Percentiles rank a stretch among this genome's conserved stretches.
These are phyloP conservation scores for Agonum fuliginosum DNA, from an alignment of 2,888 invertebrate species.

Conservation along the genomic window DNA sequence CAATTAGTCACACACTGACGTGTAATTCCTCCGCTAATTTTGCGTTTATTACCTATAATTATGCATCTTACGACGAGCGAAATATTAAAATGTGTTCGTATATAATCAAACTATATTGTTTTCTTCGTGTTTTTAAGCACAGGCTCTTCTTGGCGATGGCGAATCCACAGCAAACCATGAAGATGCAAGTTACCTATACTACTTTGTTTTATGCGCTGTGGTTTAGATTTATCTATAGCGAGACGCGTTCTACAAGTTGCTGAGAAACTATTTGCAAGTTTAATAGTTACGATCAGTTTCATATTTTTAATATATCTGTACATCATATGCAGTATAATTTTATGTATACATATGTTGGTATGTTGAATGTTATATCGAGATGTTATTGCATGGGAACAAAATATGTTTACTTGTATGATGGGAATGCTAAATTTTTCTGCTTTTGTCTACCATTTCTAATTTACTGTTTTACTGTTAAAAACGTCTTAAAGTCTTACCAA, in stretches of 20 bases:
- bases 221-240: conserved; percentile 18
- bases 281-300: conserved; percentile 18
- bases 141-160: neutral
- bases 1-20: conserved; percentile 59
- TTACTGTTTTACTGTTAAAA: too few species aligned
- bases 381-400: too few species aligned
- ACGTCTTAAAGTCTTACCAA: too few species aligned
- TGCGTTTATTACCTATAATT: conserved; percentile 60
- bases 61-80: conserved; percentile 56
- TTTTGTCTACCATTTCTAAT: too few species aligned
- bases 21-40: conserved; percentile 57
- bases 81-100: conserved; percentile 56
- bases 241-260: neutral
- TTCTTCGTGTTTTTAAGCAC: conserved; percentile 32
- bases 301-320: neutral
- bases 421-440: too few species aligned
- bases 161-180: neutral
- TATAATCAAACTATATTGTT: conserved; percentile 39
- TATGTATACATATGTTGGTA: neutral
- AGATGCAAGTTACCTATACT: conserved; percentile 2
- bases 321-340: too few species aligned
- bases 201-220: conserved; percentile 35
- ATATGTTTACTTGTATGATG: too few species aligned
- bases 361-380: too few species aligned
- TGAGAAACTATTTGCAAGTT: conserved; percentile 24